Evolutionary conservation across 2,113 vertebrate genomes (phyloP).

Genomic region (Nesogale talazaci): DNA sequence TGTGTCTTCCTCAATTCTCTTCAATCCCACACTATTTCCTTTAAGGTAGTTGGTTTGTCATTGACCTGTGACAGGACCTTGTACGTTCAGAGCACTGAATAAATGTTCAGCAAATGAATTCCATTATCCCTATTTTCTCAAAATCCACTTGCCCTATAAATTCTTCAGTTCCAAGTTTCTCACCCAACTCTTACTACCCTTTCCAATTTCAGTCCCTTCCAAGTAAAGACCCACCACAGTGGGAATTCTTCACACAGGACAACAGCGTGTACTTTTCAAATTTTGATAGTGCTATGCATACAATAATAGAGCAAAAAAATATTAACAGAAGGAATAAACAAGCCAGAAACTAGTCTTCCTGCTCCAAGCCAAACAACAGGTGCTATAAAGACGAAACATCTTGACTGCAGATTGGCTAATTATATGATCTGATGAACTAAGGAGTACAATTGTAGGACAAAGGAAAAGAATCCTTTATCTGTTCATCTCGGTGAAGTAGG

Average conservation of each 20-base stretch:
- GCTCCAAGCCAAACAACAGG: background rate
- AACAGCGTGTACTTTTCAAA: conserved; percentile 32
- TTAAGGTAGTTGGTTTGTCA: background rate
- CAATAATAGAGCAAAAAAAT: background rate
- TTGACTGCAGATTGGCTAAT: conserved; percentile 32
- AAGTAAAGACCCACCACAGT: conserved; percentile 14
- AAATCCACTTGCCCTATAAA: background rate
- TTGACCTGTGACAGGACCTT: background rate
- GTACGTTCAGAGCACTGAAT: background rate
- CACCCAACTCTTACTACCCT: background rate
- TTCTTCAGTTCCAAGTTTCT: conserved; percentile 17
- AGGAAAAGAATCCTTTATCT: background rate
- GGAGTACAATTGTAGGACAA: background rate
- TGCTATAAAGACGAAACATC: conserved; percentile 41
- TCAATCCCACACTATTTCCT: background rate
- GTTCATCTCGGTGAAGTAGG: background rate
- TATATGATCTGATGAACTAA: background rate
- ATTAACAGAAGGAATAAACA: conserved; percentile 50
- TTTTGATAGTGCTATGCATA: background rate
- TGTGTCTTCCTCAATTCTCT: background rate
- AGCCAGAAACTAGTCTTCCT: conserved; percentile 41
- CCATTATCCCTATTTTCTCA: background rate
- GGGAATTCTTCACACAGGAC: conserved; percentile 27
- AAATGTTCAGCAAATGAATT: conserved; percentile 48
- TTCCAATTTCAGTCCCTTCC: conserved; percentile 8